These are phyloP conservation scores for Xanthorhoe designata DNA, from an alignment of 2,888 invertebrate species.

Conservation along the genomic window DNA sequence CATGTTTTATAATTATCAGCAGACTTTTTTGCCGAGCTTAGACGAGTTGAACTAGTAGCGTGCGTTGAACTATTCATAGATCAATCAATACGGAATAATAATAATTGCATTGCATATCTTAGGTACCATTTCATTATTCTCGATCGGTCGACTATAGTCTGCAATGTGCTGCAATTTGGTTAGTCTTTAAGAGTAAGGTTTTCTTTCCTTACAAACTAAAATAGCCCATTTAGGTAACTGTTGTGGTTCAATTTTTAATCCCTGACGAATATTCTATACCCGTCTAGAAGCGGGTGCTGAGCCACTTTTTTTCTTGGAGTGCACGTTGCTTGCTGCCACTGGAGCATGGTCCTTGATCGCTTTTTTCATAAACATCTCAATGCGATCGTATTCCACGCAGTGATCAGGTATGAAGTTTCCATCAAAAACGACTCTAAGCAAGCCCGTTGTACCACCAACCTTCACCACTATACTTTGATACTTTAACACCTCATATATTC, in stretches of 20 bases:
- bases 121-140: no score
- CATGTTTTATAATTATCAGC: not conserved
- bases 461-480: slow-evolving; percentile 52
- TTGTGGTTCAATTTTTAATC: no score
- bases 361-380: slow-evolving; percentile 47
- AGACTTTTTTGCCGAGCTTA: not conserved
- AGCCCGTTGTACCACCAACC: slow-evolving; percentile 44
- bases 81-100: no score
- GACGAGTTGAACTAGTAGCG: no score
- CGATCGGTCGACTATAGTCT: no score
- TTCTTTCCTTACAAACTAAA: slow-evolving; percentile 21
- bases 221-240: not conserved
- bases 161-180: no score
- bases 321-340: not conserved
- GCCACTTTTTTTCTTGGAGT: not conserved
- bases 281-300: slow-evolving; percentile 10
- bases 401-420: slow-evolving; percentile 56
- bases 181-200: slow-evolving; percentile 5
- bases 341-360: slow-evolving; percentile 29
- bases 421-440: slow-evolving; percentile 57
- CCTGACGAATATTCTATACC: no score
- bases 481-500: slow-evolving; percentile 50
- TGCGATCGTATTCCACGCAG: slow-evolving; percentile 51
- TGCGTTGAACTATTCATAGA: no score
- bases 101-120: no score